Evolutionary conservation across 1,140 invertebrate species (phyloP).

Genomic region (Nasonia vitripennis): DNA sequence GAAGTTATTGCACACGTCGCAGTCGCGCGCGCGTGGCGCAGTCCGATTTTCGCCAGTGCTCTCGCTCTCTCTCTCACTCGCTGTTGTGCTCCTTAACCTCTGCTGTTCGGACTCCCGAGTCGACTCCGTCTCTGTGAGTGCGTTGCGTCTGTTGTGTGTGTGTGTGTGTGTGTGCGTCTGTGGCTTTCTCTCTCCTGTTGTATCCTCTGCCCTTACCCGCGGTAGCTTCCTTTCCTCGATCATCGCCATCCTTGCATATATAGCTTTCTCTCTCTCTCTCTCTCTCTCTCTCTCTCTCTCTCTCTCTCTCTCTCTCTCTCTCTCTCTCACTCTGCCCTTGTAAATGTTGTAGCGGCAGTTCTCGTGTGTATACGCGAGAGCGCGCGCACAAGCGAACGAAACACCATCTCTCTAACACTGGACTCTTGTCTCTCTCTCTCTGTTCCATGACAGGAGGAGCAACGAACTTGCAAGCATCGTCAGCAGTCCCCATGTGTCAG

Average conservation of each 20-base stretch:
- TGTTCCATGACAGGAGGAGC: slow-evolving; percentile 10
- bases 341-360: not conserved
- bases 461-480: slow-evolving; percentile 17
- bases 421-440: not conserved
- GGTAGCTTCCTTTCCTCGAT: not conserved
- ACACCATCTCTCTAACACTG: not conserved
- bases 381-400: not conserved
- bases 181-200: too few relatives aligned
- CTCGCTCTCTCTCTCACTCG: slow-evolving; percentile 26
- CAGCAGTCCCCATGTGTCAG: not conserved
- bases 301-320: slow-evolving; percentile 26
- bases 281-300: slow-evolving; percentile 36
- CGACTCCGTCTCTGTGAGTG: not conserved
- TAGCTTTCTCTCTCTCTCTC: slow-evolving; percentile 24
- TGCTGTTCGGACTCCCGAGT: not conserved
- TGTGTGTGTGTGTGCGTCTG: not conserved
- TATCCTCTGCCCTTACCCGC: not conserved
- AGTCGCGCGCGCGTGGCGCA: slow-evolving; percentile 14
- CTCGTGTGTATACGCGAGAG: slow-evolving; percentile 4
- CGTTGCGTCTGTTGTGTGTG: not conserved
- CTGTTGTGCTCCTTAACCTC: slow-evolving; percentile 13
- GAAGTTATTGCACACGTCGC: not conserved
- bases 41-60: not conserved
- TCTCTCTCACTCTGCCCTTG: slow-evolving; percentile 13
- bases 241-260: not conserved